A percentile compares a stretch with the other conserved stretches of the same genome.
Conservation (phyloP, 1,140 invertebrate genomes). For the Portunus trituberculatus region DNA sequence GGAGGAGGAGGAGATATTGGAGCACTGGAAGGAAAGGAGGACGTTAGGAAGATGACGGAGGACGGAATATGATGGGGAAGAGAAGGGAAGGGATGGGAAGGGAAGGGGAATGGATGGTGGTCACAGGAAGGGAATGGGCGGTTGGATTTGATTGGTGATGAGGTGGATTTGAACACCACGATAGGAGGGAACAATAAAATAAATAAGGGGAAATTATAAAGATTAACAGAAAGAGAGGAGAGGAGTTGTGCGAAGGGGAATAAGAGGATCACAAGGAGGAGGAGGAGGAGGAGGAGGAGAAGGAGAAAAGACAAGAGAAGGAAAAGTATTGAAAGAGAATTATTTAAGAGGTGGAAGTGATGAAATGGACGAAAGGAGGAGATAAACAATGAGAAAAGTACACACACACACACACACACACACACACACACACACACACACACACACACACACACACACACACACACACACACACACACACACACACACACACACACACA, state of each 20-base stretch:
- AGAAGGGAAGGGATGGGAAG: neutral
- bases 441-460: neutral
- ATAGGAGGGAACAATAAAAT: neutral
- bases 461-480: neutral
- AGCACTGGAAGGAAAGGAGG: neutral
- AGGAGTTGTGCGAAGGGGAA: neutral
- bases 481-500: neutral
- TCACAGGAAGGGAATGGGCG: neutral
- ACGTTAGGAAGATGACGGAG: no score
- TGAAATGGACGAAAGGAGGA: neutral
- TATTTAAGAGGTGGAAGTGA: no score
- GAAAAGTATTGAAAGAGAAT: neutral
- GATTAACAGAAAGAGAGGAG: conserved; percentile 1
- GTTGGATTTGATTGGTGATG: neutral
- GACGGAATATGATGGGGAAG: neutral
- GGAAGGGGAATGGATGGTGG: neutral
- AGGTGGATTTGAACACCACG: no score
- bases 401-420: neutral
- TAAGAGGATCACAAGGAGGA: neutral
- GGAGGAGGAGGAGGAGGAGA: neutral
- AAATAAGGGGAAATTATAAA: conserved; percentile 15
- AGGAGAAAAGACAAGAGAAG: neutral
- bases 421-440: neutral
- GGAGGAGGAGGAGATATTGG: neutral
- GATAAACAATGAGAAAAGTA: neutral